Base-by-base conservation (phyloP, 1,140 invertebrate species). In the Lordiphosa mommai region DNA sequence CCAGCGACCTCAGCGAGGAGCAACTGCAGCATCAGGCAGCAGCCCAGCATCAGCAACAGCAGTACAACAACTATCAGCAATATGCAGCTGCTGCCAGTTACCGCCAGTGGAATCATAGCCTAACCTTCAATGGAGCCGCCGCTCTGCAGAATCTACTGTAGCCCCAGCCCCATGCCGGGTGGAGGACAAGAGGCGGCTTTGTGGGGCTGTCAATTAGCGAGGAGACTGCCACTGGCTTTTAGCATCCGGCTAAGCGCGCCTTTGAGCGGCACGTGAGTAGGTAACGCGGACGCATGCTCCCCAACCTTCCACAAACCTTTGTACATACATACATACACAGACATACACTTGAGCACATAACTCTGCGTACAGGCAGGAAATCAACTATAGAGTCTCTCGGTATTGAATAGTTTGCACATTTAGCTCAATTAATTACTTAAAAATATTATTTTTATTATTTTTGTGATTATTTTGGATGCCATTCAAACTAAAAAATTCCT, bases 61-160 rank as follows among this genome's bases (percentile, higher is more conserved):
- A 85, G 48, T 88, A 88, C 67, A 88, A 86, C 52, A 88, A 88
- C 64, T 88, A 88, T 44, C 86, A 88, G 47, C 85, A 87, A 36
- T 88, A 88, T 36, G 86, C 86, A 12, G 86, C 86, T 12, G 85
- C 85, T 2, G 85, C 85, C 12, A 66, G 76, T 48, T 88, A 88
- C 53, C 70, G 86, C 50, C 87, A 86, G 36, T 88, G 86, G 86
- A 88, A 88, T 50, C 86, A 87, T 58, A 84, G 86, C 17, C 48
- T 88, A 36, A 79, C 80, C 10, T 68, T 88, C 48, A 88, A 88
- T 47, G 86, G 86, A 10, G 86, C 86, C 17, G 86, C 86, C 44
- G 86, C 86, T 1, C 44, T 88, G 38, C 86, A 88, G 67, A 88
- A 88, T 59, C 55, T 88, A 48, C 86, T 88, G 57, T 88, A 88